A percentile compares a stretch with the other conserved stretches of the same genome.
Conservation (phyloP, 2,888 invertebrate species). For the Caenorhabditis sp. region DNA sequence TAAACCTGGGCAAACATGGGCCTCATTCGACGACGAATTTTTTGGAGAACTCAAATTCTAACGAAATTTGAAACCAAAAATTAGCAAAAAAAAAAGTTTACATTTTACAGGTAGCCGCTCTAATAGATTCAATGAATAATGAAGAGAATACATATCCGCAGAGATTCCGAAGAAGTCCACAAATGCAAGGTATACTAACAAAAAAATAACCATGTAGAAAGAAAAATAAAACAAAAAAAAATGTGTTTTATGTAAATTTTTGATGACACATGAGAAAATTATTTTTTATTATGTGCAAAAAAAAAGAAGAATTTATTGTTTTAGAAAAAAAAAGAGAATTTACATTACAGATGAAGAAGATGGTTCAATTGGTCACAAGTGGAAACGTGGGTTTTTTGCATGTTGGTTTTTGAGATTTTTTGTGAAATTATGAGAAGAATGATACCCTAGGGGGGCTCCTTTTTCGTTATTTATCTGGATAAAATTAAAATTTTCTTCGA, state of each 20-base stretch:
- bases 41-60: too few species aligned
- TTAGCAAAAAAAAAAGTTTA: not conserved
- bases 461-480: too few species aligned
- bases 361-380: not conserved
- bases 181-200: not conserved
- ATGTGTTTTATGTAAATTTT: not conserved
- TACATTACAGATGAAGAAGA: not conserved
- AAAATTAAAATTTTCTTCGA: too few species aligned
- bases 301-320: not conserved
- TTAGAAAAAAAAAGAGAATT: not conserved
- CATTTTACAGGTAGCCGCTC: constrained; percentile 26
- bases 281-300: not conserved
- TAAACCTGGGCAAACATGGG: too few species aligned
- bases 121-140: constrained; percentile 41
- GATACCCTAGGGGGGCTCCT: too few species aligned
- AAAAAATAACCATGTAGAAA: too few species aligned
- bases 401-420: not conserved
- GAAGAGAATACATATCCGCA: constrained; percentile 17
- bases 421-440: not conserved
- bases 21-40: too few species aligned
- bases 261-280: not conserved
- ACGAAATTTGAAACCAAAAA: not conserved
- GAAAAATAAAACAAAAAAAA: not conserved
- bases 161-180: constrained; percentile 25
- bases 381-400: not conserved